These are phyloP conservation scores for Antitype chi DNA, from an alignment of 2,888 invertebrate genomes.

Conservation along the genomic window DNA sequence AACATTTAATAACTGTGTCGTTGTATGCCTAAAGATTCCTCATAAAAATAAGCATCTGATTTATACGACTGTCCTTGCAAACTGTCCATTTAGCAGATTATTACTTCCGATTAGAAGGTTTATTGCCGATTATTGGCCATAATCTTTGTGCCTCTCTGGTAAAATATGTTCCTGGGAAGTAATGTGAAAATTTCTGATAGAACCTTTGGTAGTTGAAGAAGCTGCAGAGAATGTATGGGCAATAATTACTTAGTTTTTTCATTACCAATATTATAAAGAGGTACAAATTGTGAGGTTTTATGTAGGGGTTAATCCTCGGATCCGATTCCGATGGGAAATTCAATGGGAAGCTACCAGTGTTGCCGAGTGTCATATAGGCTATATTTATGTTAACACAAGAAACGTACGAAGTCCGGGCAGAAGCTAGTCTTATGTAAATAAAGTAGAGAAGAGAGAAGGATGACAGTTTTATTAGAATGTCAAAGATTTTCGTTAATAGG, in stretches of 20 bases:
- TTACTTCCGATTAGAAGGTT: slow-evolving; percentile 20
- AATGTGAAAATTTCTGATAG: neutral
- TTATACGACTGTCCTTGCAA: slow-evolving; percentile 4
- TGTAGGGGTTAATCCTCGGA: no score
- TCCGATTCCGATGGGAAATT: no score
- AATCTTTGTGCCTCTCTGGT: neutral
- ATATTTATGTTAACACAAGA: no score
- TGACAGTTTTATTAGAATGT: neutral
- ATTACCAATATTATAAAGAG: no score
- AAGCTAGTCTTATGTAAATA: neutral
- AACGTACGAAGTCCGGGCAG: no score
- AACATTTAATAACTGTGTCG: no score
- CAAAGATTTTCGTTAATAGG: neutral
- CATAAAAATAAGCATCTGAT: slow-evolving; percentile 35
- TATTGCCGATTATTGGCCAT: slow-evolving; percentile 24
- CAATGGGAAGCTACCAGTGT: no score
- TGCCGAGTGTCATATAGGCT: no score
- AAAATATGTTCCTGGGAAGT: neutral
- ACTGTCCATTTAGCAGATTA: slow-evolving; percentile 25
- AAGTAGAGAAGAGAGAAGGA: neutral
- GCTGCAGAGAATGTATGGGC: no score
- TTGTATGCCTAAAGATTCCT: no score
- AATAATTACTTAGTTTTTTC: neutral
- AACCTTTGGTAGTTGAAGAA: neutral
- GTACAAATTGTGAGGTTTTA: no score